Evolutionary conservation across 2,113 vertebrate genomes (phyloP), one percentile per base, ranked within the genome.

Genomic region (Ardeotis arabs): DNA sequence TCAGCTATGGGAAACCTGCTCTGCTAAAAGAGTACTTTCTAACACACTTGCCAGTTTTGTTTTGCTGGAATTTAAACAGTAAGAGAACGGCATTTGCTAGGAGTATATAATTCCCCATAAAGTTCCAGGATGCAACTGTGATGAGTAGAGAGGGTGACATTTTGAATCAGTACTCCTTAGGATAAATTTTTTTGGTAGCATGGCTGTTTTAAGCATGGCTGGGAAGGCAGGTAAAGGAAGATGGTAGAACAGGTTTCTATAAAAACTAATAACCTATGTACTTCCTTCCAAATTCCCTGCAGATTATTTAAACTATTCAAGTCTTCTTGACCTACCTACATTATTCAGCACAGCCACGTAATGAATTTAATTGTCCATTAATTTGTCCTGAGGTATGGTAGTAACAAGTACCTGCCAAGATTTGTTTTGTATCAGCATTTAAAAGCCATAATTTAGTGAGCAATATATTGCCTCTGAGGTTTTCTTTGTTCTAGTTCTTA

Each of bases 401-500:
- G 41, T 53, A 90, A 88, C 18, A 33, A 82, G 41, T 58, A 73
- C 62, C 35, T 92, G 68, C 67, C 70, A 86, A 64, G 24, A 50
- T 50, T 87, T 72, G 63, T 41, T 88, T 73, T 45, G 9, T 66
- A 86, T 83, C 70, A 80, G 29, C 53, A 55, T 85, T 82, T 91
- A 83, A 93, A 92, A 88, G 62, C 33, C 45, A 7, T 53, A 66
- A 85, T 90, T 92, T 83, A 53, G 35, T 87, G 88, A 87, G 39
- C 22, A 53, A 53, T 45, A n/a, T n/a, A 62, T 68, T 64, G 52
- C 69, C 28, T 94, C 53, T 64, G 45, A 92, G 41, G 58, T 76
- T 94, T 89, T 44, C 81, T 87, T 89, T 75, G 62, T 91, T 94
- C 44, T 53, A 19, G 19, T 31, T 62, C 60, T 89, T 85, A 93